Conservation (phyloP, 2,113 vertebrate species). For the Ammodytes dubius region DNA sequence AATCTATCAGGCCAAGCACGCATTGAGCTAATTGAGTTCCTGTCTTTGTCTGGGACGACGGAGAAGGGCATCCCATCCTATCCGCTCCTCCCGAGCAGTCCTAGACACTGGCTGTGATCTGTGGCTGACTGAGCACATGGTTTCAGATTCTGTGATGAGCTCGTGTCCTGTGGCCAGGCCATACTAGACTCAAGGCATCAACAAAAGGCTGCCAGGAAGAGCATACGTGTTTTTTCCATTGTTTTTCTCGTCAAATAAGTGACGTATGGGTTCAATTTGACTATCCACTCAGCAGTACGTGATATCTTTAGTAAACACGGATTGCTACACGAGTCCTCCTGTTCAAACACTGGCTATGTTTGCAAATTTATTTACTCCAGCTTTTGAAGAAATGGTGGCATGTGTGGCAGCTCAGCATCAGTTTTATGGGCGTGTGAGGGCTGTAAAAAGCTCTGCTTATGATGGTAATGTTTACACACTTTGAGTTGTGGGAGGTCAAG, state of each 20-base stretch:
- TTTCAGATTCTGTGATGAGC: constrained; percentile 50
- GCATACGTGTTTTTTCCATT: constrained; percentile 5
- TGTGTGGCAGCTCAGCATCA: constrained; percentile 31
- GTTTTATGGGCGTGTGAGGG: constrained; percentile 58
- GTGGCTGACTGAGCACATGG: constrained; percentile 38
- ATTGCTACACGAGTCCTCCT: constrained; percentile 61
- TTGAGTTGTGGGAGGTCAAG: constrained; percentile 25
- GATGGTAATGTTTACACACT: constrained; percentile 52
- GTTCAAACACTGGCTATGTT: constrained; percentile 70
- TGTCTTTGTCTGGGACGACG: constrained; percentile 82
- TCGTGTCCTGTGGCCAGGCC: constrained; percentile 59
- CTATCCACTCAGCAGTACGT: constrained; percentile 38
- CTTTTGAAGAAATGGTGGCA: constrained; percentile 58
- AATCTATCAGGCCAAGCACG: constrained; percentile 80
- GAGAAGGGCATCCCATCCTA: constrained; percentile 72
- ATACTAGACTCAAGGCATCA: constrained; percentile 8
- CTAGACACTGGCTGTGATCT: constrained; percentile 63
- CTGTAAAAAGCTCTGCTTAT: constrained; percentile 59
- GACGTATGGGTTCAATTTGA: constrained; percentile 20
- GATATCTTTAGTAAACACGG: constrained; percentile 70
- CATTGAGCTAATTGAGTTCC: constrained; percentile 84
- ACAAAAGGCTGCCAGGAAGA: constrained; percentile 3
- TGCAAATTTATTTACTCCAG: constrained; percentile 59
- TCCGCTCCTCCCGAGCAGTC: constrained; percentile 33
- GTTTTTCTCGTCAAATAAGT: constrained; percentile 30